Conservation (phyloP, 1,140 invertebrate species). For the Cydia pomonella region DNA sequence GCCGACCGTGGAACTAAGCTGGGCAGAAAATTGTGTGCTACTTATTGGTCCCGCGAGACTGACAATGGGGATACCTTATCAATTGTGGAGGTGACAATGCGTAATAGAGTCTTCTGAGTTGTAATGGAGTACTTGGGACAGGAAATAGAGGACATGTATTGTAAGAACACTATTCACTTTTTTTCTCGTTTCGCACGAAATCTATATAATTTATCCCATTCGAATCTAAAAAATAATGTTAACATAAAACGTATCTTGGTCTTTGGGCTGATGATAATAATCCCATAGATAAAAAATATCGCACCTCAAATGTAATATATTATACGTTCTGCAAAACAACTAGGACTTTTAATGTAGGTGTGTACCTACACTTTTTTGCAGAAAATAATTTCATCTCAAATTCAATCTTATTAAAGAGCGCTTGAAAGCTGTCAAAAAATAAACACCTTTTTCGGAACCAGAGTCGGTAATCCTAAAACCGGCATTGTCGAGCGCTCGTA, state of each 20-base stretch:
- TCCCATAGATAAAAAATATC: no score
- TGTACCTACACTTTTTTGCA: no score
- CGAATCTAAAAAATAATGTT: no score
- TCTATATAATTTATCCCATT: no score
- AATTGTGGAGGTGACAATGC: constrained; percentile 19
- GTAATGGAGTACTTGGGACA: not conserved
- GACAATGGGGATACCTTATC: constrained; percentile 22
- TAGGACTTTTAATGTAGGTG: no score
- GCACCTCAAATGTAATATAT: no score
- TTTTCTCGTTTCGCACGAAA: not conserved
- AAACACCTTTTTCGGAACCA: constrained; percentile 7
- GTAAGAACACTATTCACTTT: not conserved
- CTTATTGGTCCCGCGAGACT: constrained; percentile 16
- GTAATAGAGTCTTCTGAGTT: constrained; percentile 11
- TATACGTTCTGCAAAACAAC: no score
- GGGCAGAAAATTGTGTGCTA: constrained; percentile 31
- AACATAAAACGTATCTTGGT: no score
- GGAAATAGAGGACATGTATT: not conserved
- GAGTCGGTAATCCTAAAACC: constrained; percentile 16
- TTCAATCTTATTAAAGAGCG: not conserved
- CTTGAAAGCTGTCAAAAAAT: not conserved
- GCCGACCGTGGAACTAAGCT: constrained; percentile 21
- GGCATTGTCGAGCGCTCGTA: constrained; percentile 20
- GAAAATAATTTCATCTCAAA: not conserved
- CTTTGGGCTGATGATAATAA: no score